Conservation (phyloP, 2,113 vertebrate genomes). For the Paedocypris sp. region DNA sequence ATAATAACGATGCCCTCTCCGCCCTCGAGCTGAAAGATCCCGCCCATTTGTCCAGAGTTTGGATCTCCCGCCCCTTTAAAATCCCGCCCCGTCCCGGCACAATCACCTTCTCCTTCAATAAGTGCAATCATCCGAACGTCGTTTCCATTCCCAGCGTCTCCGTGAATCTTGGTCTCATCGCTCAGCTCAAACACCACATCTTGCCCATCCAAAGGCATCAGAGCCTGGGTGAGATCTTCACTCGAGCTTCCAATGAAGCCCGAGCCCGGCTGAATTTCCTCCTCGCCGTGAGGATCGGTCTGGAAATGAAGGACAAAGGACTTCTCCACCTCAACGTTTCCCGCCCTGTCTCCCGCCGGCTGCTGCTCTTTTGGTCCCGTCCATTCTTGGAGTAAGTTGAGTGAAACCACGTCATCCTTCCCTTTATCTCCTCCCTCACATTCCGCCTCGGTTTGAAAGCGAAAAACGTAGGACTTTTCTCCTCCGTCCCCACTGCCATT, state of each 20-base stretch:
- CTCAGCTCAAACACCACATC: slow-evolving; percentile 63
- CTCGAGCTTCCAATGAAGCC: slow-evolving; percentile 41
- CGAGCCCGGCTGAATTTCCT: slow-evolving; percentile 20
- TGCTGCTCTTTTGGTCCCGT: slow-evolving; percentile 40
- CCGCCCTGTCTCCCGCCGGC: slow-evolving; percentile 28
- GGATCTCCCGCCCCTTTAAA: slow-evolving; percentile 37
- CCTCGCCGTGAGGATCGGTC: slow-evolving; percentile 42
- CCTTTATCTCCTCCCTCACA: slow-evolving; percentile 39
- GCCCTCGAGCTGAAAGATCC: slow-evolving; percentile 60
- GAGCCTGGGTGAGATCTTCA: slow-evolving; percentile 46
- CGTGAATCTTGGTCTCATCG: slow-evolving; percentile 50
- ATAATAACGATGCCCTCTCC: slow-evolving; percentile 68
- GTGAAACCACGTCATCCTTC: slow-evolving; percentile 52
- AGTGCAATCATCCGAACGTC: slow-evolving; percentile 66
- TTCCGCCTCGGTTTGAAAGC: slow-evolving; percentile 51
- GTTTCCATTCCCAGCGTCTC: slow-evolving; percentile 41
- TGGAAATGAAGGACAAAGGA: slow-evolving; percentile 64
- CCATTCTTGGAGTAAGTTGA: slow-evolving; percentile 57
- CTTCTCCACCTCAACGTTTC: slow-evolving; percentile 39
- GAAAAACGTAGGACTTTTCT: slow-evolving; percentile 53
- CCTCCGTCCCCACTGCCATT: slow-evolving; percentile 33
- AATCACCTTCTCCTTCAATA: slow-evolving; percentile 51
- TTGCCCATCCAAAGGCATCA: slow-evolving; percentile 54
- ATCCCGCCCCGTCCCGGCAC: slow-evolving; percentile 36
- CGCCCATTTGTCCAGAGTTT: slow-evolving; percentile 47